phyloP scores from a whole-genome alignment of 2,797 vertebrate genomes.

The Enteromius viviparus region DNA sequence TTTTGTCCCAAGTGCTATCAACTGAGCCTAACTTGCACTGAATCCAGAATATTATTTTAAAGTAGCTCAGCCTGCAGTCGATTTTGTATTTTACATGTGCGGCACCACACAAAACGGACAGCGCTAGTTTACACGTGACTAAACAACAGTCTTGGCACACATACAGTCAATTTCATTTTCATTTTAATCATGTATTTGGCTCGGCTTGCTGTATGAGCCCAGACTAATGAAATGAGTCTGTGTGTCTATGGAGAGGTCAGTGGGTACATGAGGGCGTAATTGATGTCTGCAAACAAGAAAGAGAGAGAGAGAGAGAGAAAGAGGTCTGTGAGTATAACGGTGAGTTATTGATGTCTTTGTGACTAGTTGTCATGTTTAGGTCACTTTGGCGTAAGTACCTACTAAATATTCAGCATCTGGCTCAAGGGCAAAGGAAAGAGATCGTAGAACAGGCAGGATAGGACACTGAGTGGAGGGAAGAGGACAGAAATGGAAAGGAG shows the following conservation, averaged over 20 bases:
- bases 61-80: neutral
- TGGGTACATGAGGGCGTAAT: constrained; percentile 46
- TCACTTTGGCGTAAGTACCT: constrained; percentile 45
- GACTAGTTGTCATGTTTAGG: constrained; percentile 44
- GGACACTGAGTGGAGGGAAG: neutral
- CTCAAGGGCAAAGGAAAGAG: constrained; percentile 40
- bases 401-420: constrained; percentile 47
- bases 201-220: constrained; percentile 35
- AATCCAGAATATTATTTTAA: constrained; percentile 3
- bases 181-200: constrained; percentile 37
- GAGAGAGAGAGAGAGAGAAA: neutral
- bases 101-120: constrained; percentile 9
- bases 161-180: constrained; percentile 24
- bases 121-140: neutral
- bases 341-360: constrained; percentile 40
- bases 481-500: constrained; percentile 6
- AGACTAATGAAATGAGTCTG: constrained; percentile 54
- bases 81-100: neutral
- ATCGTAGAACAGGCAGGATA: constrained; percentile 3
- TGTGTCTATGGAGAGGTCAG: constrained; percentile 40
- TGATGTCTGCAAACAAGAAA: constrained; percentile 15
- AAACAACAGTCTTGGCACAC: neutral
- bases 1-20: neutral
- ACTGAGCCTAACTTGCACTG: neutral
- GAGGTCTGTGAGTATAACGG: neutral